Conservation (phyloP, 1,140 invertebrate genomes). For the Calosoma granatense region DNA sequence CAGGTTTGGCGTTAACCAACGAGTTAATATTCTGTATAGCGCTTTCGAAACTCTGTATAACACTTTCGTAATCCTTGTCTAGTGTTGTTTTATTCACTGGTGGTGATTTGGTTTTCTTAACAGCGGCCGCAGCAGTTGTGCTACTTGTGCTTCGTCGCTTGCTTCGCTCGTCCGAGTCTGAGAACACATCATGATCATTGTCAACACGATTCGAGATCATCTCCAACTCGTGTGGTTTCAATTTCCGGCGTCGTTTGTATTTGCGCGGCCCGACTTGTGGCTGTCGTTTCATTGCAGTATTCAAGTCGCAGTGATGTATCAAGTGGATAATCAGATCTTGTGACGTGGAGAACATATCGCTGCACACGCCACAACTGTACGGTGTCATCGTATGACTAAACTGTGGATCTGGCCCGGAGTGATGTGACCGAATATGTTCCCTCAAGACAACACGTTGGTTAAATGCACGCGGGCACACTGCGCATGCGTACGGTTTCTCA, state of each 20-base stretch:
- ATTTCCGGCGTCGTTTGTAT: slow-evolving; percentile 64
- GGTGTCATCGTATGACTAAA: slow-evolving; percentile 40
- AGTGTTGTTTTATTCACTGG: slow-evolving; percentile 27
- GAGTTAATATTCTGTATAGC: slow-evolving; percentile 44
- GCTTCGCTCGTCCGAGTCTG: slow-evolving; percentile 40
- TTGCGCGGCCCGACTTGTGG: slow-evolving; percentile 66
- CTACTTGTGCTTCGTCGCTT: slow-evolving; percentile 35
- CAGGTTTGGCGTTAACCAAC: slow-evolving; percentile 32
- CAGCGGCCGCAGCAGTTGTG: slow-evolving; percentile 30
- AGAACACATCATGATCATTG: slow-evolving; percentile 27
- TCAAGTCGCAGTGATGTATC: slow-evolving; percentile 71
- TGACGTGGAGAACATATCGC: slow-evolving; percentile 52
- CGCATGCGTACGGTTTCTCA: slow-evolving; percentile 91
- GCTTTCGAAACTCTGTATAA: slow-evolving; percentile 41
- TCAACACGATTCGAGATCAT: slow-evolving; percentile 31
- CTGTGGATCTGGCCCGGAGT: slow-evolving; percentile 60
- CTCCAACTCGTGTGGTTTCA: slow-evolving; percentile 51
- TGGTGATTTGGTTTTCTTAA: slow-evolving; percentile 19
- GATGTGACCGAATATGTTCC: slow-evolving; percentile 72
- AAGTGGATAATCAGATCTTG: slow-evolving; percentile 67
- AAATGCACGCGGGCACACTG: slow-evolving; percentile 81
- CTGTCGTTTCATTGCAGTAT: slow-evolving; percentile 65
- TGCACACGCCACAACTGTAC: slow-evolving; percentile 66
- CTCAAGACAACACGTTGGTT: slow-evolving; percentile 73
- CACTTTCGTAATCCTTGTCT: slow-evolving; percentile 38